A percentile compares a stretch with the other conserved stretches of the same genome.
These are phyloP conservation scores for Umimayanthus kanabou DNA, from an alignment of 92 coral and sea anemone genomes.

Conservation along the genomic window DNA sequence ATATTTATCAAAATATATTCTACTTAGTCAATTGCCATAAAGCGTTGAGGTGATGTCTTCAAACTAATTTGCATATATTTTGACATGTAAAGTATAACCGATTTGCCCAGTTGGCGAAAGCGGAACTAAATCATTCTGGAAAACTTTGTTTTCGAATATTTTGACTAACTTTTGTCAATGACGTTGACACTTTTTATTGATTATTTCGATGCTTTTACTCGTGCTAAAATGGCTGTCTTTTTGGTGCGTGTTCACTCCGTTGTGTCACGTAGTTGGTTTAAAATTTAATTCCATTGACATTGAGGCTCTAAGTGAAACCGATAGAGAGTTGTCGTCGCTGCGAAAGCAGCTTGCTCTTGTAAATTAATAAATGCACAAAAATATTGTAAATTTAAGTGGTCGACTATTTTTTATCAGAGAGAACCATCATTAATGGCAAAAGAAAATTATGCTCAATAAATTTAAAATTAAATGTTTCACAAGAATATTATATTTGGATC, in stretches of 20 bases:
- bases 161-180: background rate
- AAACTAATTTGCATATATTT: background rate
- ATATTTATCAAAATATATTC: background rate
- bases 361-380: background rate
- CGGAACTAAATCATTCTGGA: slow-evolving; percentile 7
- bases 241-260: background rate
- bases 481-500: background rate
- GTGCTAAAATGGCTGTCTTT: background rate
- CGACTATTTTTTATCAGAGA: background rate
- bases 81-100: background rate
- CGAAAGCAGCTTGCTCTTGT: background rate
- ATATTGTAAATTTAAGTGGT: background rate
- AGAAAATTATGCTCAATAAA: background rate
- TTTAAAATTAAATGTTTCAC: background rate
- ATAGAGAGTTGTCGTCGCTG: background rate
- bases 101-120: background rate
- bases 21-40: background rate
- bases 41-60: background rate
- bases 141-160: background rate
- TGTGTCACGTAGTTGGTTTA: background rate
- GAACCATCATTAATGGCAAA: background rate
- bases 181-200: background rate
- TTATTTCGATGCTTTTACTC: background rate
- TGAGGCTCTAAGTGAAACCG: no score
- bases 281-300: no score